A percentile compares a stretch with the other conserved stretches of the same genome.
Conservation (phyloP, 2,797 vertebrate species). For the Sarcophilus harrisii region DNA sequence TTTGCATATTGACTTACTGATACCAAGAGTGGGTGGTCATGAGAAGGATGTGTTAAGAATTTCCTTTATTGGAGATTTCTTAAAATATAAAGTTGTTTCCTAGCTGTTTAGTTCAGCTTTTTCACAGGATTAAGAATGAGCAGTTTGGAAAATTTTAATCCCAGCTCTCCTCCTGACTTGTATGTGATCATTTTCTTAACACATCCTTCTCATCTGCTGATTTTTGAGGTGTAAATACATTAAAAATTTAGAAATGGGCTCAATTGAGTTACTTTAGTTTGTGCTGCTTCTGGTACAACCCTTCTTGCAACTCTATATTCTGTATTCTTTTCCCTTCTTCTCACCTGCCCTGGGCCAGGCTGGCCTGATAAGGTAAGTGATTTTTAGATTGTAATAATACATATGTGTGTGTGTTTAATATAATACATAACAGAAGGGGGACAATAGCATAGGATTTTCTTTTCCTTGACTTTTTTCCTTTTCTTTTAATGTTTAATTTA, state of each 20-base stretch:
- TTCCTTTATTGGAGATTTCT: background rate
- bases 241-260: background rate
- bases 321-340: background rate
- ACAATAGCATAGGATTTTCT: background rate
- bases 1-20: background rate
- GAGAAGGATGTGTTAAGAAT: background rate
- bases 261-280: background rate
- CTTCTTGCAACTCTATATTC: background rate
- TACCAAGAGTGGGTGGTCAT: background rate
- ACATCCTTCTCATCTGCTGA: background rate
- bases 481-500: background rate
- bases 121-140: background rate
- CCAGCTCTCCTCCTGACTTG: background rate
- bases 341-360: background rate
- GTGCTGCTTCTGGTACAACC: background rate
- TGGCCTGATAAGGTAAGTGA: background rate
- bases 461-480: background rate
- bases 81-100: background rate
- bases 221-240: background rate
- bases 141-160: background rate
- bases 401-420: background rate
- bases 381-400: background rate
- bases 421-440: background rate
- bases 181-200: background rate
- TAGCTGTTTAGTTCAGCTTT: background rate